These are phyloP conservation scores for Scophthalmus maximus DNA, from an alignment of 2,113 vertebrate species.

Conservation along the genomic window DNA sequence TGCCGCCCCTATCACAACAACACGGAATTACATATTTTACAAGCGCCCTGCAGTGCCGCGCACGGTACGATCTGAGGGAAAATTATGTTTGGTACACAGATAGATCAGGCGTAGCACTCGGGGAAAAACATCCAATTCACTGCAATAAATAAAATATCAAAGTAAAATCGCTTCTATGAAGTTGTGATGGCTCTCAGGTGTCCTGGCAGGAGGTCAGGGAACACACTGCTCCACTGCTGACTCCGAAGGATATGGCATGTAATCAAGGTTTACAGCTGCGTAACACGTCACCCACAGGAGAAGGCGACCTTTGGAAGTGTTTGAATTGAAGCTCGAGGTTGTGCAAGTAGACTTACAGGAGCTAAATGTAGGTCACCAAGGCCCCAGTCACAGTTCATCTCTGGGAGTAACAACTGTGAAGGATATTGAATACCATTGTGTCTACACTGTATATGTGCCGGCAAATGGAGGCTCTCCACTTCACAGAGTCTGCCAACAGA, in stretches of 20 bases:
- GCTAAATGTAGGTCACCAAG: conserved; percentile 11
- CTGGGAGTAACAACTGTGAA: neutral
- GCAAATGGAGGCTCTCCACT: neutral
- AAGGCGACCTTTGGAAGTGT: neutral
- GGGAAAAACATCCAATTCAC: neutral
- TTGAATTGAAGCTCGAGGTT: neutral
- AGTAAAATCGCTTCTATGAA: conserved; percentile 7
- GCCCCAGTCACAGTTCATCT: conserved; percentile 21
- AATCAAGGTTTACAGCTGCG: conserved; percentile 12
- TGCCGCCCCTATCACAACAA: conserved; percentile 19
- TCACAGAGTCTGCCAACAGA: neutral
- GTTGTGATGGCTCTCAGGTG: conserved; percentile 12
- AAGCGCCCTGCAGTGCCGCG: conserved; percentile 25
- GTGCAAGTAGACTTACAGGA: neutral
- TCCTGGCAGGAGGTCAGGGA: conserved; percentile 11
- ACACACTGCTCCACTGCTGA: neutral
- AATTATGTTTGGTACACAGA: conserved; percentile 18
- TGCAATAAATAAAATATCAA: conserved; percentile 17
- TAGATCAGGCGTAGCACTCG: neutral
- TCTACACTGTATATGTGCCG: neutral
- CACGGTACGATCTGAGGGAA: conserved; percentile 28
- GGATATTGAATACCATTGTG: neutral
- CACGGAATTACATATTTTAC: conserved; percentile 34
- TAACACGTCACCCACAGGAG: conserved; percentile 8
- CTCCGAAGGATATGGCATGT: neutral